A percentile compares a stretch with the other conserved stretches of the same genome.
Evolutionary conservation across 2,113 vertebrate genomes (phyloP).

Genomic region (Melanotaenia duboulayi): DNA sequence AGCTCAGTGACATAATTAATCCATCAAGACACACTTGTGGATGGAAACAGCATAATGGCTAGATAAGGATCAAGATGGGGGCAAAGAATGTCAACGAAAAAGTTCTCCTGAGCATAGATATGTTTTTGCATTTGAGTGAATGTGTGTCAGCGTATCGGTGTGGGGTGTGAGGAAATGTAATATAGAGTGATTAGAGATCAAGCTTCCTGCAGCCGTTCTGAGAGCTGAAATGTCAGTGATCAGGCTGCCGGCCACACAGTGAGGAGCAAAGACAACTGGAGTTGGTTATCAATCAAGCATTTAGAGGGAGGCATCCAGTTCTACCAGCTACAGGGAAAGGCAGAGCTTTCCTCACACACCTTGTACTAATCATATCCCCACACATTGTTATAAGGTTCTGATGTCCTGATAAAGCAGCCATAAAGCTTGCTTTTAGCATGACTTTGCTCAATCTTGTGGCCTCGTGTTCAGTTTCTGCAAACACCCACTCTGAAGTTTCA

Average conservation of each 20-base stretch:
- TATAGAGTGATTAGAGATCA: constrained; percentile 53
- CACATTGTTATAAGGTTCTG: background rate
- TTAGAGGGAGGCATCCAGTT: background rate
- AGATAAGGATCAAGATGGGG: background rate
- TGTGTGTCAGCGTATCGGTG: constrained; percentile 29
- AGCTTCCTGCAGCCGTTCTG: constrained; percentile 46
- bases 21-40: too few relatives aligned
- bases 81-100: background rate
- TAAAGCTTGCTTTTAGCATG: background rate
- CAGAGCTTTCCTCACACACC: background rate
- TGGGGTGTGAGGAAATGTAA: constrained; percentile 28
- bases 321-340: background rate
- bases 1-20: background rate
- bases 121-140: background rate
- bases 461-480: constrained; percentile 24
- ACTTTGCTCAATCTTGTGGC: background rate
- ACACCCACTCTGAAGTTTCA: constrained; percentile 28
- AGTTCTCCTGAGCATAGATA: background rate
- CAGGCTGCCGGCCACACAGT: constrained; percentile 59
- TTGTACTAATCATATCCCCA: background rate
- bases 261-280: constrained; percentile 65
- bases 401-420: background rate
- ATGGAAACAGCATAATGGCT: too few relatives aligned
- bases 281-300: constrained; percentile 54
- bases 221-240: constrained; percentile 69